These are phyloP conservation scores for Haemorhous mexicanus DNA, from an alignment of 2,113 vertebrate species.

Conservation along the genomic window DNA sequence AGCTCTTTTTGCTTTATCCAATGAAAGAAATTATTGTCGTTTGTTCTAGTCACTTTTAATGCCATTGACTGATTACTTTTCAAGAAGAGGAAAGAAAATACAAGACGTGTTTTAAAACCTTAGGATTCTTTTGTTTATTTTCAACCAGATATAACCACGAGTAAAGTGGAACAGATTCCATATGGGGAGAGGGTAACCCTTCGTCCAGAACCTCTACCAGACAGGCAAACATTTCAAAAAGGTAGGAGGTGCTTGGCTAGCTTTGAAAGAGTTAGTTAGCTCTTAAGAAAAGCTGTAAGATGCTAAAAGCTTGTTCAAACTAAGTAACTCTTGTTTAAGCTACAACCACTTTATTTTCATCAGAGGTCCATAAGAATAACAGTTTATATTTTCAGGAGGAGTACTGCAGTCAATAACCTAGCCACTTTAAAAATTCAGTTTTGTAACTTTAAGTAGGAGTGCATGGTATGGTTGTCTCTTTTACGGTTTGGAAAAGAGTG, in stretches of 20 bases:
- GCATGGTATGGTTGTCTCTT: neutral
- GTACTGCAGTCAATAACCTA: neutral
- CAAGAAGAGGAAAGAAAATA: neutral
- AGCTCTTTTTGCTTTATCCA: neutral
- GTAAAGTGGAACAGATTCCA: slow-evolving; percentile 91
- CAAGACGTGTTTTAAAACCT: neutral
- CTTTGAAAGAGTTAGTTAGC: neutral
- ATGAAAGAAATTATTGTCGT: neutral
- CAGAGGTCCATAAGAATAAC: neutral
- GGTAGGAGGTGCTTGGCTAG: slow-evolving; percentile 69
- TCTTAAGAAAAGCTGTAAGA: neutral
- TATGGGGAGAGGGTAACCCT: slow-evolving; percentile 95
- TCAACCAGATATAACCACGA: slow-evolving; percentile 73
- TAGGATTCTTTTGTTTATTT: neutral
- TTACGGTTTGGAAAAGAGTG: neutral
- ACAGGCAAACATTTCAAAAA: slow-evolving; percentile 89
- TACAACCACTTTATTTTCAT: neutral
- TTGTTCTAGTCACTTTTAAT: neutral
- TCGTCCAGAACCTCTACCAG: slow-evolving; percentile 84
- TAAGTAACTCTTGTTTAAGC: neutral
- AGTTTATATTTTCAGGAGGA: neutral
- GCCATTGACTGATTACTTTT: neutral
- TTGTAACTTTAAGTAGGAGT: neutral
- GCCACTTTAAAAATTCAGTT: neutral
- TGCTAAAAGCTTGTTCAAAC: neutral